Evolutionary conservation across 2,113 vertebrate genomes (phyloP), one percentile per base, ranked within the genome.

Genomic region (Bujurquina vittata): DNA sequence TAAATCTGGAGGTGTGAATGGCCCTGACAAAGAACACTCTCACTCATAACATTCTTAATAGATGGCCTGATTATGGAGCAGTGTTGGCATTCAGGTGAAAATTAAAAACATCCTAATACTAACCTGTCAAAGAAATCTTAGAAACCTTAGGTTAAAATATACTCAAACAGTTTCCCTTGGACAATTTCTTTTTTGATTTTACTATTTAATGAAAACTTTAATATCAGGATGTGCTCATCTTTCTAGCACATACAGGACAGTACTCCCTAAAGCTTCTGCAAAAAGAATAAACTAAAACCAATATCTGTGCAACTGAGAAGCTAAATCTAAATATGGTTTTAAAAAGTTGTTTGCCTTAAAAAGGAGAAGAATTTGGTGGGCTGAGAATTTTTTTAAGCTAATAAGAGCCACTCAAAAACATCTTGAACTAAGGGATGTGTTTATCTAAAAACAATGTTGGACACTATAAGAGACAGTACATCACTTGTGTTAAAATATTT

Each of bases 11-110:
- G 31, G 18, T 40, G 69, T 0, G 7, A 26, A 58, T 23, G 59
- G 52, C 37, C 31, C 80, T 69, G 54, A 89, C 81, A 49, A 6
- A 83, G 46, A 54, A 61, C 35, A 77, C 46, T 77, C 12, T 58
- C 57, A 63, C 54, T 29, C 20, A 46, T 73, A 69, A 63, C 49
- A 52, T 76, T 57, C 20, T 72, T 84, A 81, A 90, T 88, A 74
- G 82, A 88, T 86, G 62, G 43, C 79, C 69, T 77, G 87, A 83
- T 87, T 83, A 75, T 35, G 58, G 49, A 61, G 79, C 37, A 9
- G 18, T 52, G 33, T 40, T 62, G 73, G 52, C 75, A 80, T 76
- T 77, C 54, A 80, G 12, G 58, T 65, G 63, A 59, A 76, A 85
- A 58, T 43, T 74, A 20, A 78, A 6, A 56, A 55, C 20, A 55